A percentile compares a stretch with the other conserved stretches of the same genome.
These are phyloP conservation scores for Galeopsomyia nigrocyanea DNA, from an alignment of 2,888 invertebrate genomes.

Conservation along the genomic window DNA sequence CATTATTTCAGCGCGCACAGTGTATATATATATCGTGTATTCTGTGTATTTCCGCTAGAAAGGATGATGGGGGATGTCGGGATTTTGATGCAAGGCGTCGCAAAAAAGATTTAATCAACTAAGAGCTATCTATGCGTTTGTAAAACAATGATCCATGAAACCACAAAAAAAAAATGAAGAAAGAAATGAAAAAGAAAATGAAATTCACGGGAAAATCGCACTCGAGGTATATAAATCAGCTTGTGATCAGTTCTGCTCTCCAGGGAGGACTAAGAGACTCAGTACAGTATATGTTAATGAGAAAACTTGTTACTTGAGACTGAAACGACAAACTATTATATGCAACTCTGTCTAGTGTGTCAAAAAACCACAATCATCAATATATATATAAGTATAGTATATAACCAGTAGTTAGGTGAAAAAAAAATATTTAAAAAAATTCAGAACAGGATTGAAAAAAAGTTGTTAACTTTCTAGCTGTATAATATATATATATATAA, in stretches of 20 bases:
- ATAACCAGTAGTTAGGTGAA: no score
- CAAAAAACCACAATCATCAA: conserved; percentile 55
- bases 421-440: conserved; percentile 24
- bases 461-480: conserved; percentile 52
- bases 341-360: conserved; percentile 56
- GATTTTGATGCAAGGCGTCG: conserved; percentile 34
- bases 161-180: conserved; percentile 19
- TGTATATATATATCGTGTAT: conserved; percentile 16
- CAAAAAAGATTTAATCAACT: conserved; percentile 12
- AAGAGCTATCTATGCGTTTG: no score
- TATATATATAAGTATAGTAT: conserved; percentile 18
- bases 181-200: conserved; percentile 19
- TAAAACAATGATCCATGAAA: conserved; percentile 8
- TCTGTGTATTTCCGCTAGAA: conserved; percentile 17
- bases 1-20: background rate
- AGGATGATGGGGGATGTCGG: conserved; percentile 18
- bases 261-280: conserved; percentile 51
- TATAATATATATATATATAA: conserved; percentile 47
- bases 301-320: conserved; percentile 52
- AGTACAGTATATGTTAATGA: conserved; percentile 41
- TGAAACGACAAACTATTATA: conserved; percentile 56
- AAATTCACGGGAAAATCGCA: background rate
- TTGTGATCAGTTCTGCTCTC: conserved; percentile 56
- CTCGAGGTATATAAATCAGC: conserved; percentile 29
- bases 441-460: conserved; percentile 47